These are phyloP conservation scores for Drosophila ustulata DNA, from an alignment of 2,888 invertebrate species.

Conservation along the genomic window DNA sequence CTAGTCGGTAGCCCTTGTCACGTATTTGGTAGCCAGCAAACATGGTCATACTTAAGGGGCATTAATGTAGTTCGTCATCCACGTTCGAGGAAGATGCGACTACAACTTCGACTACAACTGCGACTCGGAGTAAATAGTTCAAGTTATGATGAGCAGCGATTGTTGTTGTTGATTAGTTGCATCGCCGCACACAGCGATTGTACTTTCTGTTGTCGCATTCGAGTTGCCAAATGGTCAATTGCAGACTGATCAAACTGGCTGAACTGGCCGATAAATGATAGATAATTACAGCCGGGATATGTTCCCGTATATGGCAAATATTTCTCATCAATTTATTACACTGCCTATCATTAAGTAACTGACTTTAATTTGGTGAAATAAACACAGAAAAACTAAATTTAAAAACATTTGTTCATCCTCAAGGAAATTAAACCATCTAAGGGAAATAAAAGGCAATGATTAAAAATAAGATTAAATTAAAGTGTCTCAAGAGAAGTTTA, in stretches of 20 bases:
- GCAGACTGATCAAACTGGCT: constrained; percentile 1
- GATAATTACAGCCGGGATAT: not conserved
- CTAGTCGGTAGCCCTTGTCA: constrained; percentile 62
- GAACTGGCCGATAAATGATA: not conserved
- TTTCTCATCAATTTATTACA: not conserved
- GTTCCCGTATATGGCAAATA: not conserved
- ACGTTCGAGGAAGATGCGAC: constrained; percentile 35
- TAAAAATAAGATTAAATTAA: too few relatives aligned
- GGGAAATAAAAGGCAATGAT: too few relatives aligned
- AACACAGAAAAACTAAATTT: not conserved
- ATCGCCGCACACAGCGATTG: constrained; percentile 50
- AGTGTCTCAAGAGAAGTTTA: too few relatives aligned
- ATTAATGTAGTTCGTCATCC: constrained; percentile 80
- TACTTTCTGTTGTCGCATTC: constrained; percentile 16
- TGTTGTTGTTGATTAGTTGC: constrained; percentile 57
- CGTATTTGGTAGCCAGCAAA: constrained; percentile 66
- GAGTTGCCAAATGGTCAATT: constrained; percentile 23
- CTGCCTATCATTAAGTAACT: not conserved
- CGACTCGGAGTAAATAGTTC: constrained; percentile 2
- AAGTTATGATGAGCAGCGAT: constrained; percentile 51
- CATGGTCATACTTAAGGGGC: constrained; percentile 78
- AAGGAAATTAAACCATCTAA: too few relatives aligned
- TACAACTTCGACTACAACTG: not conserved
- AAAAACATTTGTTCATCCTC: too few relatives aligned
- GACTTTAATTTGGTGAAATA: not conserved